Base-by-base conservation (phyloP, 2,888 invertebrate species). In the Agonopterix arenella region DNA sequence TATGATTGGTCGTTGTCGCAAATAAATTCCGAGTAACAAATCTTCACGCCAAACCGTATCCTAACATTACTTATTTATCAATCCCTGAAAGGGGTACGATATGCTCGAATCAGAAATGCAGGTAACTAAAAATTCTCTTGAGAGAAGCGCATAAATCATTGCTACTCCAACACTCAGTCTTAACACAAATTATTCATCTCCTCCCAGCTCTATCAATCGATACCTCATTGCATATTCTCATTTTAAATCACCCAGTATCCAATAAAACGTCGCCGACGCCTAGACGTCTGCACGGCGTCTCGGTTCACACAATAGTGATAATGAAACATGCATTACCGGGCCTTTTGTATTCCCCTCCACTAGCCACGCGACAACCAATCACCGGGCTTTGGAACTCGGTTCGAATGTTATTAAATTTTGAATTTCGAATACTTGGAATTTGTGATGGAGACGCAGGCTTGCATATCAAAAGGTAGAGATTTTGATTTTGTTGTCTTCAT, bases 201-300 rank as follows among this genome's bases (percentile, higher is more conserved):
- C 11, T 8, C 28, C 28, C 28, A 13, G 40, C 49, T 11, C 56
- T 53, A 55, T 59, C 57, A 64, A 79, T 80, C 75, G 80, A 78
- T 77, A 70, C 45, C 65, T 73, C 79, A 76, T 78, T 77, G 70
- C 71, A 73, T 78, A 82, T 80, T 82, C 76, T 63, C 68, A 78
- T 78, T 79, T 79, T 69, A 77, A 76, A 82, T 70, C 67, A 64
- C 57, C 58, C 60, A 28, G 57, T 56, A 61, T 57, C 60, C 61
- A 63, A 60, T 61, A 71, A 69, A 70, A 68, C 28, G 28, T 28
- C 28, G 28, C 7, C 60, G 60, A 57, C 65, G 67, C 63, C 64
- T 71, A 73, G 77, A 76, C 78, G 79, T 78, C 82, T 77, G 61
- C 70, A 49, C 72, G 62, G 68, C 66, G 64, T 60, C 70, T 57